These are phyloP conservation scores for Calyptomena viridis DNA, from an alignment of 2,113 vertebrate species.

Conservation along the genomic window DNA sequence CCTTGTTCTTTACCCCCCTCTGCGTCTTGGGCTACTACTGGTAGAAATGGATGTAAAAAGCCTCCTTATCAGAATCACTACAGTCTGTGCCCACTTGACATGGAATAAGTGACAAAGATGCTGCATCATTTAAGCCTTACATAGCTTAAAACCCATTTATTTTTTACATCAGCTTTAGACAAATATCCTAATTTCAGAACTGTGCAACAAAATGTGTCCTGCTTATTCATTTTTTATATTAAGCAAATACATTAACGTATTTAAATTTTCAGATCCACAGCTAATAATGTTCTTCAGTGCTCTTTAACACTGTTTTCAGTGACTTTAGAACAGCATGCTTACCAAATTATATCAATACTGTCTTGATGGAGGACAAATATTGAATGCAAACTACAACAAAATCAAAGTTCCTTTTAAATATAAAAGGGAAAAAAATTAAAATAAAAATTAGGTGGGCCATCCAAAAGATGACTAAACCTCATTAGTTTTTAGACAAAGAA, in stretches of 20 bases:
- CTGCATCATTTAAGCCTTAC: background rate
- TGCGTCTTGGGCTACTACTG: background rate
- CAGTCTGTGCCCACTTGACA: background rate
- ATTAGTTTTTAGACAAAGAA: background rate
- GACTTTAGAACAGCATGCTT: background rate
- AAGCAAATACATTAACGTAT: background rate
- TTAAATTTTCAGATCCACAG: background rate
- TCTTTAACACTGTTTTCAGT: background rate
- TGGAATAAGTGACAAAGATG: background rate
- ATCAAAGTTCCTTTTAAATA: background rate
- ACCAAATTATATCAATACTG: background rate
- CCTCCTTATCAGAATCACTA: background rate
- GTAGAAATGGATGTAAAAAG: constrained; percentile 6
- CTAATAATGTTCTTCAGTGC: background rate
- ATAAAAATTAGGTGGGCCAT: background rate
- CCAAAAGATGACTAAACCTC: background rate
- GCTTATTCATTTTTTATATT: background rate
- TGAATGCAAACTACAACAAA: background rate
- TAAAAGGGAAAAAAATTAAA: background rate
- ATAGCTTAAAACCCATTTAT: background rate
- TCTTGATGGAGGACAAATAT: background rate
- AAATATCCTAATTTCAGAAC: background rate
- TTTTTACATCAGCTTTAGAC: background rate
- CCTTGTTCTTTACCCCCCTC: background rate
- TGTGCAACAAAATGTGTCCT: background rate